Conservation (phyloP, 2,797 vertebrate species). For the Salmo trutta region DNA sequence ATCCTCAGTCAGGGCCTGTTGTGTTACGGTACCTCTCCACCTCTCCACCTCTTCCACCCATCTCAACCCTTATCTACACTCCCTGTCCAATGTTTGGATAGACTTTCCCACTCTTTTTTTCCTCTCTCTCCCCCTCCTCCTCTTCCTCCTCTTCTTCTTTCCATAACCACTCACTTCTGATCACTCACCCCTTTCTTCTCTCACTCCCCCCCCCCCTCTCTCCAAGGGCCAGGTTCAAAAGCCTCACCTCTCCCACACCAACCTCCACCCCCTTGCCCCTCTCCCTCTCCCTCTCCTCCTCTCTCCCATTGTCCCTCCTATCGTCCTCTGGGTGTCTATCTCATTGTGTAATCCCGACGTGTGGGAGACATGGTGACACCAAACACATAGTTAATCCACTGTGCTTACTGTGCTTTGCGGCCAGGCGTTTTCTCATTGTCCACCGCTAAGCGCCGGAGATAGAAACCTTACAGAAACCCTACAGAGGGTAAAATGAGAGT, state of each 20-base stretch:
- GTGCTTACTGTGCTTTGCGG: constrained; percentile 12
- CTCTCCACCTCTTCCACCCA: constrained; percentile 27
- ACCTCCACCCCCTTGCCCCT: constrained; percentile 12
- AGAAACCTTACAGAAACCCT: constrained; percentile 17
- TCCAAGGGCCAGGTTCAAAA: constrained; percentile 11
- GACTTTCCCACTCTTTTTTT: constrained; percentile 21
- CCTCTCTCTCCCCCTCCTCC: neutral
- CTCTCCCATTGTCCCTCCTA: constrained; percentile 19
- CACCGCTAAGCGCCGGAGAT: constrained; percentile 10
- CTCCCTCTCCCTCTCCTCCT: constrained; percentile 14
- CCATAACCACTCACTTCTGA: constrained; percentile 35
- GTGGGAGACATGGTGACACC: constrained; percentile 21
- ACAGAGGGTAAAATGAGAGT: constrained; percentile 40
- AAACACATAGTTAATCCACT: constrained; percentile 34
- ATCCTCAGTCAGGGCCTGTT: neutral
- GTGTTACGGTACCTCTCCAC: neutral
- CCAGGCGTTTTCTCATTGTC: constrained; percentile 18
- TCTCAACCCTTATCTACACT: constrained; percentile 40
- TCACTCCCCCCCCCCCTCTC: neutral
- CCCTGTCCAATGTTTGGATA: constrained; percentile 28
- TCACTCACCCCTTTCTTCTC: constrained; percentile 28
- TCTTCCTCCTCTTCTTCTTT: constrained; percentile 21
- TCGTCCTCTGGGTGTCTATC: constrained; percentile 28
- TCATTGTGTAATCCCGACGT: constrained; percentile 24
- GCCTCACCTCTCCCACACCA: constrained; percentile 27